These are phyloP conservation scores for Datnioides undecimradiatus DNA, from an alignment of 2,113 vertebrate genomes.

Conservation along the genomic window DNA sequence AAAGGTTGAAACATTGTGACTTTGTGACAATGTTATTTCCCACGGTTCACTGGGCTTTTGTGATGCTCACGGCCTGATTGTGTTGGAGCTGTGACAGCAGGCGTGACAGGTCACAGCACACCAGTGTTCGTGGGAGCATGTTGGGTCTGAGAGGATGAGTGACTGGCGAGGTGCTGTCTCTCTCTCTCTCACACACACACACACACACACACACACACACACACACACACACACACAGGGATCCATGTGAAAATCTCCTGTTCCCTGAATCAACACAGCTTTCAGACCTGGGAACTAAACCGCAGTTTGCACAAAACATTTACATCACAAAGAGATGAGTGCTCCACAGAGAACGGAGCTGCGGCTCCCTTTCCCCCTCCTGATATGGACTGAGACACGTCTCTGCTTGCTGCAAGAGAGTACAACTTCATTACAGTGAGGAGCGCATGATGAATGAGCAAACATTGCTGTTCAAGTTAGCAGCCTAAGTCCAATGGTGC, in stretches of 20 bases:
- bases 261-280: neutral
- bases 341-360: neutral
- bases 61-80: neutral
- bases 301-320: slow-evolving; percentile 46
- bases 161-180: neutral
- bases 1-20: slow-evolving; percentile 23
- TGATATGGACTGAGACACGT: neutral
- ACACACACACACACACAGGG: neutral
- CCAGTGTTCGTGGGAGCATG: neutral
- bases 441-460: neutral
- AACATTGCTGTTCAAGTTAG: no score
- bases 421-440: neutral
- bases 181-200: neutral
- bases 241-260: slow-evolving; percentile 1
- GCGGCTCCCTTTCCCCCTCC: neutral
- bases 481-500: no score
- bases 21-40: slow-evolving; percentile 1
- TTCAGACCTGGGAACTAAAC: slow-evolving; percentile 26
- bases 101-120: neutral
- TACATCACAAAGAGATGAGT: slow-evolving; percentile 48
- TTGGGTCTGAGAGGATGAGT: neutral
- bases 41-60: slow-evolving; percentile 21
- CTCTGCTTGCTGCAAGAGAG: neutral
- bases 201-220: neutral
- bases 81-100: neutral